These are phyloP conservation scores for Muschampia plurimacula DNA, from an alignment of 2,888 invertebrate genomes.

Conservation along the genomic window DNA sequence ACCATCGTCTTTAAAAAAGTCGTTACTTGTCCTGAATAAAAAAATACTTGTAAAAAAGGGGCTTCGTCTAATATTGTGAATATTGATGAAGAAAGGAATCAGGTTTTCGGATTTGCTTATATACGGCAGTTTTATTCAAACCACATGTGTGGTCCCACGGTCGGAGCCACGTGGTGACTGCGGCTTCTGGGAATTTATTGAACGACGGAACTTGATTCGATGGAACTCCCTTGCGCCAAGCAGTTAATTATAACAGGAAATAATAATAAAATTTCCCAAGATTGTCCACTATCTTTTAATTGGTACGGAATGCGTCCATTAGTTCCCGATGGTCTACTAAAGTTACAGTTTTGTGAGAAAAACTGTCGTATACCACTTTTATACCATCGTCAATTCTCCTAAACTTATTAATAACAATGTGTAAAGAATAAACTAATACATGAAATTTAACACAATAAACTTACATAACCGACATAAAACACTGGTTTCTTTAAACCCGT, in stretches of 20 bases:
- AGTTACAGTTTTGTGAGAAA: not conserved
- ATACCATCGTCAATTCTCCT: too few relatives aligned
- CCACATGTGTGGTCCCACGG: constrained; percentile 81
- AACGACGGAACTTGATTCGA: constrained; percentile 62
- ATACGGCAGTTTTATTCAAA: constrained; percentile 62
- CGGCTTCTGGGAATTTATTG: constrained; percentile 60
- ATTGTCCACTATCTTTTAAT: constrained; percentile 15
- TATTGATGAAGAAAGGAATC: constrained; percentile 85
- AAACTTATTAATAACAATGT: too few relatives aligned
- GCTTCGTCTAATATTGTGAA: constrained; percentile 84
- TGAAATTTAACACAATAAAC: not conserved
- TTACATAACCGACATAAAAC: constrained; percentile 6
- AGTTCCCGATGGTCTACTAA: not conserved
- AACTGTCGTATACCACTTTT: too few relatives aligned
- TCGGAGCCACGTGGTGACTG: constrained; percentile 66
- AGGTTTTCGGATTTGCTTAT: constrained; percentile 75
- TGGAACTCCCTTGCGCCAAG: constrained; percentile 35
- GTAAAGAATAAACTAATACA: not conserved
- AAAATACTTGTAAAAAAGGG: constrained; percentile 74
- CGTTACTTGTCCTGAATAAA: constrained; percentile 60
- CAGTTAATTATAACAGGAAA: constrained; percentile 29
- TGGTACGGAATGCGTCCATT: not conserved
- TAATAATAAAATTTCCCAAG: constrained; percentile 15
- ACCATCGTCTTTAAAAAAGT: constrained; percentile 82
- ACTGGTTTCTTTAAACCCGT: not conserved